A percentile compares a stretch with the other conserved stretches of the same genome.
These are phyloP conservation scores for Zeuzera pyrina DNA, from an alignment of 2,888 invertebrate genomes.

Conservation along the genomic window DNA sequence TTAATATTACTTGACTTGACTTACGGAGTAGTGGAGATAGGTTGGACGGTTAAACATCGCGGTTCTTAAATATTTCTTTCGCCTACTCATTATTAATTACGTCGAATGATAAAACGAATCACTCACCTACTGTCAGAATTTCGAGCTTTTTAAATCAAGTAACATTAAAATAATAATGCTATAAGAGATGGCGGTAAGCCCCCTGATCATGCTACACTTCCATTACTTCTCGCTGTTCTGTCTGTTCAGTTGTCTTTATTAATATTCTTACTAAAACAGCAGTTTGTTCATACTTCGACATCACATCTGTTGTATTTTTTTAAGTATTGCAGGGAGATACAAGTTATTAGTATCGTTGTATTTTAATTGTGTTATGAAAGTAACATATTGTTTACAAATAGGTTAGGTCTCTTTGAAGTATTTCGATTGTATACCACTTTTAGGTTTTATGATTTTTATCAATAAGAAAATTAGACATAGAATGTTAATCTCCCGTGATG, in stretches of 20 bases:
- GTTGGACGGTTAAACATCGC: too few species aligned
- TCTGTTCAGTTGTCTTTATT: slow-evolving; percentile 48
- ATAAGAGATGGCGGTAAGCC: too few species aligned
- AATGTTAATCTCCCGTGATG: too few species aligned
- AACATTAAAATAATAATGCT: too few species aligned
- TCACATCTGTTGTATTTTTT: slow-evolving; percentile 21
- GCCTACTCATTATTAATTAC: too few species aligned
- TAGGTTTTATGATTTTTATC: slow-evolving; percentile 1
- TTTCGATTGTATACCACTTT: slow-evolving; percentile 26
- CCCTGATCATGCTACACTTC: slow-evolving; percentile 45
- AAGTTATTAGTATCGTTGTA: slow-evolving; percentile 63
- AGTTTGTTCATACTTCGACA: slow-evolving; percentile 22
- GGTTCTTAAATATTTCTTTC: too few species aligned
- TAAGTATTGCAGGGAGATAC: slow-evolving; percentile 31
- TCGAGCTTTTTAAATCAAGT: too few species aligned
- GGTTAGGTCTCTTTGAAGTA: slow-evolving; percentile 15
- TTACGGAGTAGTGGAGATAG: too few species aligned
- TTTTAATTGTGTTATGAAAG: slow-evolving; percentile 52
- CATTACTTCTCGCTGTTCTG: slow-evolving; percentile 36
- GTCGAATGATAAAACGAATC: too few species aligned
- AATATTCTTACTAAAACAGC: slow-evolving; percentile 34
- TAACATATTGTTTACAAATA: slow-evolving; percentile 36
- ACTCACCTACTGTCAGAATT: too few species aligned
- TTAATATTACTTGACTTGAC: too few species aligned
- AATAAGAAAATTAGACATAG: too few species aligned